A percentile compares a stretch with the other conserved stretches of the same genome.
phyloP scores from a whole-genome alignment of 2,113 vertebrate genomes.

The Apteryx mantelli region DNA sequence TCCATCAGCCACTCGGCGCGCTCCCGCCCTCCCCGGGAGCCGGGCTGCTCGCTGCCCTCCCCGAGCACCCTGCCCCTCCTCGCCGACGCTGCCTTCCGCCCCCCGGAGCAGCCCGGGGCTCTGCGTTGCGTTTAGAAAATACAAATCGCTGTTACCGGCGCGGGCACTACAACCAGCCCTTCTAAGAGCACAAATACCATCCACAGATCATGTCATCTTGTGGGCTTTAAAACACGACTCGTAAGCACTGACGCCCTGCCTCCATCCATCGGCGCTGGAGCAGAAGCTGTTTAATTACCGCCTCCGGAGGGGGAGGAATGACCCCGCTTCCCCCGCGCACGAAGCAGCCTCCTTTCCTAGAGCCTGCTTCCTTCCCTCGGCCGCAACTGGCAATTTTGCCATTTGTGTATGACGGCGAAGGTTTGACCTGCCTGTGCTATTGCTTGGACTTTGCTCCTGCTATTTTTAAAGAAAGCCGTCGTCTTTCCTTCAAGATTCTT shows the following conservation, averaged over 20 bases:
- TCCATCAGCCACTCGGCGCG: background rate
- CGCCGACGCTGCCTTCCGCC: accelerated
- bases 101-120: background rate
- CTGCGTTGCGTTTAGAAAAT: background rate
- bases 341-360: background rate
- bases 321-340: background rate
- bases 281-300: background rate
- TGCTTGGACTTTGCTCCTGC: background rate
- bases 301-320: background rate
- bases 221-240: background rate
- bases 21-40: background rate
- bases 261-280: background rate
- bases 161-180: background rate
- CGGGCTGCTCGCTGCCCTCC: background rate
- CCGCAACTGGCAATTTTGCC: background rate
- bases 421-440: background rate
- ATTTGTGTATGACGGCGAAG: background rate
- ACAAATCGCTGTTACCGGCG: background rate
- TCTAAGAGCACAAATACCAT: background rate
- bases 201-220: background rate
- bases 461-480: background rate
- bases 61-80: background rate
- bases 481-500: background rate
- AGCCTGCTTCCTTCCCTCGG: background rate
- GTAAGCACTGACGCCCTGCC: background rate